Conservation (phyloP, 2,797 vertebrate genomes). For the Enteromius fasciolatus region DNA sequence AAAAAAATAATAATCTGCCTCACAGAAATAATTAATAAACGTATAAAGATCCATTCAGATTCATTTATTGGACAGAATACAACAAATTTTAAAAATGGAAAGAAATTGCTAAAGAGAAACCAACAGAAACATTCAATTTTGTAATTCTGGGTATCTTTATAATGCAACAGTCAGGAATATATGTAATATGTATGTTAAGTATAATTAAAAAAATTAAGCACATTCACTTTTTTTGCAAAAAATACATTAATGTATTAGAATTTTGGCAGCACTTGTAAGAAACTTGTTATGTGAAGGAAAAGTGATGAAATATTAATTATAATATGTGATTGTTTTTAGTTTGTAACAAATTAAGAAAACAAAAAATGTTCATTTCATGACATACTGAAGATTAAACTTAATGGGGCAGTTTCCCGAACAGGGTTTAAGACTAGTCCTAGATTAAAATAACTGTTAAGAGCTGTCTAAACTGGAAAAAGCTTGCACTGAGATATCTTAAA, state of each 20-base stretch:
- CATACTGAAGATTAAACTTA: background rate
- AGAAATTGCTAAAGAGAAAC: background rate
- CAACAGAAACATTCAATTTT: background rate
- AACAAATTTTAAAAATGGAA: background rate
- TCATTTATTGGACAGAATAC: background rate
- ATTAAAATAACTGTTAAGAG: no score
- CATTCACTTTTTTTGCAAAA: background rate
- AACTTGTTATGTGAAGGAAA: background rate
- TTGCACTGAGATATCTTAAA: no score
- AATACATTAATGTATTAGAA: background rate
- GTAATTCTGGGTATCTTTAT: background rate
- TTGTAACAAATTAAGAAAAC: background rate
- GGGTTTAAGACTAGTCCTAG: no score
- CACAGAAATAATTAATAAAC: background rate
- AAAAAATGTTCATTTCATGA: background rate
- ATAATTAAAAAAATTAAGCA: background rate
- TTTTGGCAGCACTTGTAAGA: background rate
- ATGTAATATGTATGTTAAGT: background rate
- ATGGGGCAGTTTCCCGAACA: no score
- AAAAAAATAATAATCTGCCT: background rate
- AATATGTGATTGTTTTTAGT: background rate
- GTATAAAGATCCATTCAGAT: background rate
- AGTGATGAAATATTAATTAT: background rate
- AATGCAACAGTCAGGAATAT: background rate
- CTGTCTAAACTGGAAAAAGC: no score